Conservation (phyloP, 1,140 invertebrate species). For the Dendroctonus ponderosae region DNA sequence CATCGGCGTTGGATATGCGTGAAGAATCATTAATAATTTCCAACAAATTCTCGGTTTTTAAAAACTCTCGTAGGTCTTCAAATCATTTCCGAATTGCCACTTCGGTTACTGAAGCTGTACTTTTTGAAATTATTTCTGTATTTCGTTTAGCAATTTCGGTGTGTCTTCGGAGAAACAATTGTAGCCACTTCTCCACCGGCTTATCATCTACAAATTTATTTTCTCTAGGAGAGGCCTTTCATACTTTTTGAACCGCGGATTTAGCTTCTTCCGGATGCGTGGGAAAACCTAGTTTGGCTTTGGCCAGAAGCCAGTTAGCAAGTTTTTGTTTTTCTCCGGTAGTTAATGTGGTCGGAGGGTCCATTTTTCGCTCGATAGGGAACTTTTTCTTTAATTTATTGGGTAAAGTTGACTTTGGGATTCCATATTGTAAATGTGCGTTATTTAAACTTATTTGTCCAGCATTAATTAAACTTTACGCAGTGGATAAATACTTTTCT, state of each 20-base stretch:
- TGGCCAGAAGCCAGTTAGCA: constrained; percentile 22
- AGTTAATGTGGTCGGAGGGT: constrained; percentile 4
- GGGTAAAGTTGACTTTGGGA: constrained; percentile 40
- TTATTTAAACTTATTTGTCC: constrained; percentile 38
- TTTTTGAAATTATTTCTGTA: constrained; percentile 30
- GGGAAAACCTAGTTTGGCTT: constrained; percentile 28
- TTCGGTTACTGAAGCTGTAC: constrained; percentile 22
- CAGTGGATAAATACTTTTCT: not conserved
- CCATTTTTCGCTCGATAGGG: constrained; percentile 26
- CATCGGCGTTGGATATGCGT: constrained; percentile 48
- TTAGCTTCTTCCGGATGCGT: constrained; percentile 27
- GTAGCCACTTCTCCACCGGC: constrained; percentile 25
- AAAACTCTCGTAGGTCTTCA: constrained; percentile 10
- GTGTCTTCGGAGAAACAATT: constrained; percentile 22
- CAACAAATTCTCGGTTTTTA: constrained; percentile 13
- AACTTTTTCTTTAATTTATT: constrained; percentile 24
- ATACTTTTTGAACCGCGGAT: constrained; percentile 25
- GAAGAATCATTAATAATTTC: constrained; percentile 41
- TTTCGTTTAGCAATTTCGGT: constrained; percentile 12
- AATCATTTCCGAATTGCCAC: constrained; percentile 18
- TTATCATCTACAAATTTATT: constrained; percentile 15
- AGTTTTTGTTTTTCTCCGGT: constrained; percentile 10
- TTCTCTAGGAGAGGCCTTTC: constrained; percentile 3
- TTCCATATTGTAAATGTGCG: constrained; percentile 39
- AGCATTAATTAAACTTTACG: not conserved